Evolutionary conservation across 2,888 invertebrate species (phyloP).

Genomic region (Hetaerina titia): DNA sequence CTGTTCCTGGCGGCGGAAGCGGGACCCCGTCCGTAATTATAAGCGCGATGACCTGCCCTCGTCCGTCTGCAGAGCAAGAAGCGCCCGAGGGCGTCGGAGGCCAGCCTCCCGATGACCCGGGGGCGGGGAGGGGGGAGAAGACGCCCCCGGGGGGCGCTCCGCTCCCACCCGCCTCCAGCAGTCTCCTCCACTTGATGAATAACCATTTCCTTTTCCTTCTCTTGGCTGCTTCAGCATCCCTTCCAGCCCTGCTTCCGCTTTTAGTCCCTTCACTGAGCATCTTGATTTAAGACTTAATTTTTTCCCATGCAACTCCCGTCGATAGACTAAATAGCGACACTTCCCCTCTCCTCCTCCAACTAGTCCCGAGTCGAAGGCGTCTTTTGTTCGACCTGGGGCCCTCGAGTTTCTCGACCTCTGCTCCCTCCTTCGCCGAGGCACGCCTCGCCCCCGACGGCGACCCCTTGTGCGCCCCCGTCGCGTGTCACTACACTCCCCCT

Average conservation of each 20-base stretch:
- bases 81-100: background rate
- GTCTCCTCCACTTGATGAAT: background rate
- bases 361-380: too few relatives aligned
- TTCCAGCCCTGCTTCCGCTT: too few relatives aligned
- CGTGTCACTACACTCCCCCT: background rate
- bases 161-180: background rate
- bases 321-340: too few relatives aligned
- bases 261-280: too few relatives aligned
- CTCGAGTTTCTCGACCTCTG: too few relatives aligned
- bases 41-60: constrained; percentile 1
- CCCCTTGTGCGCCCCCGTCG: background rate
- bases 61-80: background rate
- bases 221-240: background rate
- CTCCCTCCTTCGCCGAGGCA: too few relatives aligned
- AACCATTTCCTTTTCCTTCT: background rate
- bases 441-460: background rate
- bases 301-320: too few relatives aligned
- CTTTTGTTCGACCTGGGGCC: too few relatives aligned
- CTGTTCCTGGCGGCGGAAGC: background rate
- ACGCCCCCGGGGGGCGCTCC: too few relatives aligned
- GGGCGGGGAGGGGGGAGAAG: too few relatives aligned
- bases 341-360: too few relatives aligned
- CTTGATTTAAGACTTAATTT: too few relatives aligned
- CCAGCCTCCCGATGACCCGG: background rate
- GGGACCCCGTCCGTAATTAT: background rate